Percentiles rank a stretch among this genome's conserved stretches.
phyloP scores from a whole-genome alignment of 1,140 invertebrate genomes.

The Psix sp. region DNA sequence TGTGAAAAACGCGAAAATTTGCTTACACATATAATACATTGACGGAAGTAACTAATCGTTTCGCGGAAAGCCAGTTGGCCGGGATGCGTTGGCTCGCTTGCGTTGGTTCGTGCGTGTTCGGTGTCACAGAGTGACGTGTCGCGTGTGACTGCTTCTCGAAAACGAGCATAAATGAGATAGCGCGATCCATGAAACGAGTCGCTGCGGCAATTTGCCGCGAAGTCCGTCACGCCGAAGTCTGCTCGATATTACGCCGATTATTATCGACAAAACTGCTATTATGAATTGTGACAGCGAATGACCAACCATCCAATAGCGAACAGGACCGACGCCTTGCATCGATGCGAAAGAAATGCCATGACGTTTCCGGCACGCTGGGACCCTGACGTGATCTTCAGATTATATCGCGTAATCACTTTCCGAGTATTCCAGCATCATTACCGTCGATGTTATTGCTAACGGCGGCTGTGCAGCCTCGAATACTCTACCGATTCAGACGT shows the following conservation, averaged over 20 bases:
- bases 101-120: conserved; percentile 36
- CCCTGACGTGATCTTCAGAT: conserved; percentile 10
- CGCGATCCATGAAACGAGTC: conserved; percentile 44
- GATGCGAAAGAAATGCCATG: conserved; percentile 34
- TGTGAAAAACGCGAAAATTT: no score
- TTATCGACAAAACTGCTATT: conserved; percentile 35
- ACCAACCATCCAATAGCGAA: conserved; percentile 8
- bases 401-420: conserved; percentile 45
- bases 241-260: conserved; percentile 37
- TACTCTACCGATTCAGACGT: conserved; percentile 8
- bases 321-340: conserved; percentile 5
- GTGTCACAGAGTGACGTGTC: conserved; percentile 43
- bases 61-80: conserved; percentile 48
- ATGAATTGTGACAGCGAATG: conserved; percentile 10
- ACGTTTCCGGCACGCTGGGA: conserved; percentile 26
- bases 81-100: conserved; percentile 35
- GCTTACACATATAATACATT: conserved; percentile 25
- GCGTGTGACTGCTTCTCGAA: conserved; percentile 42
- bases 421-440: conserved; percentile 39
- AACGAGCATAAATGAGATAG: conserved; percentile 50
- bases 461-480: conserved; percentile 12
- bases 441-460: conserved; percentile 12
- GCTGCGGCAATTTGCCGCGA: conserved; percentile 35
- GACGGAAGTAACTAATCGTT: conserved; percentile 54
- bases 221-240: conserved; percentile 31